Evolutionary conservation across 2,113 vertebrate genomes (phyloP).

Genomic region (Strigops habroptila): DNA sequence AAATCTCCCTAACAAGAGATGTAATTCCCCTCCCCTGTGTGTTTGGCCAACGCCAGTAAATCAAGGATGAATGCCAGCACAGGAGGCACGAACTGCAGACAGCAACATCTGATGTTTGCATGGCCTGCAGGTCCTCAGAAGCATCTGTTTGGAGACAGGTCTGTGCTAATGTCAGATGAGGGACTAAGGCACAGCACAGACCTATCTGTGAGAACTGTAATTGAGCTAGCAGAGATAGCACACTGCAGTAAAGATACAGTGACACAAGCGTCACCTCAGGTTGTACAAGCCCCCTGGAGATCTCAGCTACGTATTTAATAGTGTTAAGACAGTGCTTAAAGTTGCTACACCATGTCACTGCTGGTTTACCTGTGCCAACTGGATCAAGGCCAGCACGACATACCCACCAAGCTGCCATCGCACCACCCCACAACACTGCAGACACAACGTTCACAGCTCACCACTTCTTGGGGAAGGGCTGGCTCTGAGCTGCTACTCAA

Average conservation of each 20-base stretch:
- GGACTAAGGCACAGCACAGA: background rate
- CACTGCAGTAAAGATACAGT: background rate
- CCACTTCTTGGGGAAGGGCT: background rate
- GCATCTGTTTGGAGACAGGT: slow-evolving; percentile 10
- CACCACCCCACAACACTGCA: slow-evolving; percentile 12
- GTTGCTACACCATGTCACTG: background rate
- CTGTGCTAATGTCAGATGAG: background rate
- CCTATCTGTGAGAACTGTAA: background rate
- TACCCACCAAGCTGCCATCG: slow-evolving; percentile 8
- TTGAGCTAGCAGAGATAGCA: background rate
- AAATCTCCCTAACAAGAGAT: background rate
- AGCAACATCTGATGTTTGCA: background rate
- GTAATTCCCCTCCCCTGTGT: accelerated
- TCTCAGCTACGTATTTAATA: background rate
- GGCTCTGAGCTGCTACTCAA: background rate
- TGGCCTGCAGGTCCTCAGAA: background rate
- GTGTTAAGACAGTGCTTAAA: slow-evolving; percentile 27
- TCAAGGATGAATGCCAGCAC: background rate
- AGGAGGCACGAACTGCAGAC: background rate
- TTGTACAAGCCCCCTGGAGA: slow-evolving; percentile 23
- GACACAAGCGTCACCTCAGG: background rate
- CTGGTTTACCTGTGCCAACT: slow-evolving; percentile 48
- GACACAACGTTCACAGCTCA: background rate
- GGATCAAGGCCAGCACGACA: slow-evolving; percentile 1
- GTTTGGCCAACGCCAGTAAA: background rate